Conservation (phyloP, 2,797 vertebrate species). For the Chloroceryle inda region DNA sequence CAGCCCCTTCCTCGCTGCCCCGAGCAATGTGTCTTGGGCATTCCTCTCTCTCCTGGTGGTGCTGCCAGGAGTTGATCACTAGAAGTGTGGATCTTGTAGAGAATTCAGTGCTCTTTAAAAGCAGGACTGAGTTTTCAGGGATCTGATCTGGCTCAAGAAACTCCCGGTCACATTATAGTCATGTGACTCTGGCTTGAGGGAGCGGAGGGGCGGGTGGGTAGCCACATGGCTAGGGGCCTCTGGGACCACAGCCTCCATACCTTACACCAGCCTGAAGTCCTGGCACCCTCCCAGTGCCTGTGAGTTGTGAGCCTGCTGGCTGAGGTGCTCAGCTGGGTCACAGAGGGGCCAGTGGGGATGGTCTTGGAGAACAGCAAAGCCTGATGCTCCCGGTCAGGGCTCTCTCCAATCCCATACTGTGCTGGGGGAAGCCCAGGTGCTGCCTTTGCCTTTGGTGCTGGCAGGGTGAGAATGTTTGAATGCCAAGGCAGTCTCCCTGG, state of each 20-base stretch:
- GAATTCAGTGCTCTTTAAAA: neutral
- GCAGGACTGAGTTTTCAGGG: neutral
- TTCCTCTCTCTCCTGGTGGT: neutral
- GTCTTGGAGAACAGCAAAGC: neutral
- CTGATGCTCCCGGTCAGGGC: neutral
- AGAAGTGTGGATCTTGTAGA: neutral
- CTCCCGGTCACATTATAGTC: neutral
- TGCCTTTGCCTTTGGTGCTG: neutral
- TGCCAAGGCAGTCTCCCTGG: neutral
- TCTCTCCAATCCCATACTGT: fast-evolving
- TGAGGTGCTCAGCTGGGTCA: neutral
- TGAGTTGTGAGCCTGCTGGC: neutral
- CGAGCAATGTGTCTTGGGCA: neutral
- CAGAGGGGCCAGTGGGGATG: neutral
- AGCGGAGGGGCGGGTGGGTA: no score
- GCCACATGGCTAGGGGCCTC: neutral
- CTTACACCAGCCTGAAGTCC: neutral
- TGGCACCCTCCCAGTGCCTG: neutral
- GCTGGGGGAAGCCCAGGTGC: neutral
- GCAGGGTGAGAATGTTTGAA: neutral
- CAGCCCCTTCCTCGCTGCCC: neutral
- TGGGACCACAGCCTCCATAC: neutral
- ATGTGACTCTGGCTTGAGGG: neutral
- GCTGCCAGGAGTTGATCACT: neutral
- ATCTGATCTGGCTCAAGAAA: neutral